Evolutionary conservation across 2,113 vertebrate species (phyloP).

Genomic region (Dicaeum eximium): DNA sequence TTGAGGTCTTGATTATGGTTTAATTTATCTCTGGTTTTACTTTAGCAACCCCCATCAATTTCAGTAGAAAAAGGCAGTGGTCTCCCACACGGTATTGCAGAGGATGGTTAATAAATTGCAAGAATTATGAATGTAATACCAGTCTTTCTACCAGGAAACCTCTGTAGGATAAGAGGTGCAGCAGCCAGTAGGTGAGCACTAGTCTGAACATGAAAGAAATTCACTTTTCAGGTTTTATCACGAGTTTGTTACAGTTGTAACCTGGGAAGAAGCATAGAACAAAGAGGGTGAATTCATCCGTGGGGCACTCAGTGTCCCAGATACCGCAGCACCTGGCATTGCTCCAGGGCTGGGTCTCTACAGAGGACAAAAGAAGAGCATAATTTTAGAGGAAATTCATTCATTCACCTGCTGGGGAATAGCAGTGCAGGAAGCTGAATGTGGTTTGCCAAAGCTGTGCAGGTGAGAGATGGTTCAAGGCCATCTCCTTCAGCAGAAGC

Average conservation of each 20-base stretch:
- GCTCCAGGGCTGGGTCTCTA: not conserved
- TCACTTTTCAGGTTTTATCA: not conserved
- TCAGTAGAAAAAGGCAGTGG: not conserved
- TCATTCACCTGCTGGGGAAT: not conserved
- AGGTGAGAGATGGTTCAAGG: not conserved
- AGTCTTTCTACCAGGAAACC: not conserved
- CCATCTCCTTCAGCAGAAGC: not conserved
- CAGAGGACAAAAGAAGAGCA: not conserved
- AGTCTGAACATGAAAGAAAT: not conserved
- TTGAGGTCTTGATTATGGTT: slow-evolving; percentile 7
- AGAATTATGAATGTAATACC: not conserved
- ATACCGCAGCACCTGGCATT: not conserved
- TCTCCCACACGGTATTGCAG: not conserved
- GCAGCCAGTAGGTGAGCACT: not conserved
- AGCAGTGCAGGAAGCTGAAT: not conserved
- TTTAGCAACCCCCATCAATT: not conserved
- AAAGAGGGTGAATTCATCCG: not conserved
- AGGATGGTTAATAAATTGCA: not conserved
- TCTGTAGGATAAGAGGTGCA: not conserved
- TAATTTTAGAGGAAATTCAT: not conserved
- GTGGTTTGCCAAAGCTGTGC: not conserved
- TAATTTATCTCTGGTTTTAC: slow-evolving; percentile 18
- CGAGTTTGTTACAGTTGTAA: not conserved
- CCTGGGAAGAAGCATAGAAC: not conserved
- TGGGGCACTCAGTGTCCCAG: not conserved